Conservation (phyloP, 2,888 invertebrate species). For the Anagyrus pseudococci region DNA sequence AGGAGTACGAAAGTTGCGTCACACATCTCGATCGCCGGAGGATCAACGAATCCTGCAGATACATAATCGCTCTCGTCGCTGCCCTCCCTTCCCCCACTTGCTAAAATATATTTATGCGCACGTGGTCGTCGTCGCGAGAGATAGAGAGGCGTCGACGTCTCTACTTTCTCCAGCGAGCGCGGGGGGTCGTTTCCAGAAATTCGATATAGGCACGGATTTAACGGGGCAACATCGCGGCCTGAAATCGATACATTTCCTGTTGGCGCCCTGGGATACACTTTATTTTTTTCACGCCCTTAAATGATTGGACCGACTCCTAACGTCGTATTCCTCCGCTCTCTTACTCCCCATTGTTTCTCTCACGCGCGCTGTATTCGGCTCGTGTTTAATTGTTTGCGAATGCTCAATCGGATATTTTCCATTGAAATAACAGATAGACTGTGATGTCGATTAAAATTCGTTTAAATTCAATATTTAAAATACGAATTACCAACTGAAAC, state of each 20-base stretch:
- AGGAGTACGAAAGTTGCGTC: not conserved
- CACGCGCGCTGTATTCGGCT: slow-evolving; percentile 1
- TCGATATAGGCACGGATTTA: slow-evolving; percentile 32
- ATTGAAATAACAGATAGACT: too few relatives aligned
- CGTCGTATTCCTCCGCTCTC: not conserved
- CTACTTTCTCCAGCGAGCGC: slow-evolving; percentile 45
- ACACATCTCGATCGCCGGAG: not conserved
- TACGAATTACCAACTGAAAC: too few relatives aligned
- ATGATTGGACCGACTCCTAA: too few relatives aligned
- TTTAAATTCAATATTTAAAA: too few relatives aligned
- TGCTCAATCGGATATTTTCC: too few relatives aligned
- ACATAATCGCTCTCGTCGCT: too few relatives aligned
- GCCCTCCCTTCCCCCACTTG: too few relatives aligned
- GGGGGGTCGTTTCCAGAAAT: slow-evolving; percentile 40
- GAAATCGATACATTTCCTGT: slow-evolving; percentile 44
- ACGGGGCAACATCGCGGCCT: slow-evolving; percentile 19
- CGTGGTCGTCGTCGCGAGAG: not conserved
- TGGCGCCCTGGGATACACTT: slow-evolving; percentile 33
- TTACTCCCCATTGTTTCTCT: not conserved
- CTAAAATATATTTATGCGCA: too few relatives aligned
- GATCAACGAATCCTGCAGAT: not conserved
- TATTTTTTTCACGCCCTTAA: not conserved
- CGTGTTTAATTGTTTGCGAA: too few relatives aligned
- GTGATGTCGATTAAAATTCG: too few relatives aligned
- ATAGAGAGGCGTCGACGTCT: slow-evolving; percentile 42